Base-by-base conservation (phyloP, 2,797 vertebrate genomes). In the Heliangelus exortis region DNA sequence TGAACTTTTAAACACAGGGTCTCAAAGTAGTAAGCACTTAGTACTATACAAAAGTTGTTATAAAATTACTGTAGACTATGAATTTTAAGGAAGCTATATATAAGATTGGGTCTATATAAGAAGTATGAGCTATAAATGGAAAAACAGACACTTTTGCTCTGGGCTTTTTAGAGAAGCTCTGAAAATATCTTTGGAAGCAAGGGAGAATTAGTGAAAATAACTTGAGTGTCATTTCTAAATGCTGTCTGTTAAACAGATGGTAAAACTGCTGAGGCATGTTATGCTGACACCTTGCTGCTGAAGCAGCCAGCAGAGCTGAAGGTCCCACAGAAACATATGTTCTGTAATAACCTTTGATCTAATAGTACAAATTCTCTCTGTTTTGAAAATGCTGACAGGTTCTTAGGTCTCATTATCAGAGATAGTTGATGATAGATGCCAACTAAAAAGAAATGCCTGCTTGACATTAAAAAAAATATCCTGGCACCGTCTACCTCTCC, bases 201-300 rank as follows among this genome's bases (percentile, higher is more conserved):
- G 73, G 59, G 51, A 72, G 80, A 96, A 91, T 71, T 82, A 74
- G 74, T 75, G 90, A 79, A 81, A 85, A 85, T 78, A 89, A 86
- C 65, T 74, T 55, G 5, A 33, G 65, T 76, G 58, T 69, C 36
- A 33, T 71, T 84, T 91, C 66, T 81, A n/a, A 83, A 69, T 63
- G 78, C 63, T 77, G 48, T 63, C 78, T 87, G 58, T 81, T 76
- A 73, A 83, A 81, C 77, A 92, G 95, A 88, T 91, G 94, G 82
- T 84, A 55, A 88, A 89, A 85, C 55, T 96, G 87, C 93, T 90
- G 93, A 93, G 76, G 78, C 89, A 63, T 59, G 90, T 71, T 96
- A 26, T 39, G 59, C 79, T 82, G 88, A 73, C 62, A 92, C 93
- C 81, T 93, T 92, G 63, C 90, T 84, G 77, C 47, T 68, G 84